Evolutionary conservation across 2,113 vertebrate genomes (phyloP).

Genomic region (sheep (Ovis aries)): DNA sequence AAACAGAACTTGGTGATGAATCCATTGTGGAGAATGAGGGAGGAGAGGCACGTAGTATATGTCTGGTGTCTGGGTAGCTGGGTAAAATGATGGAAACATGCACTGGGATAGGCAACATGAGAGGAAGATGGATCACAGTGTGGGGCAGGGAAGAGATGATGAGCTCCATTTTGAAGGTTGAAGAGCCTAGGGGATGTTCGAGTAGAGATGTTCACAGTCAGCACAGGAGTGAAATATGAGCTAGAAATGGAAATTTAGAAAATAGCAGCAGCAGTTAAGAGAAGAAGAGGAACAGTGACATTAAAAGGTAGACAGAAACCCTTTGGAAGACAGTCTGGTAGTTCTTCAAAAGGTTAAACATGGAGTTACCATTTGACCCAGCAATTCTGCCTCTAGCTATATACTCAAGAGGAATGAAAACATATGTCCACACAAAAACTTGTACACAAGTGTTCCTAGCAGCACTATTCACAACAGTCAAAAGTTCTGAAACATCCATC

Average conservation of each 20-base stretch:
- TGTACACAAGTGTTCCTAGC: background rate
- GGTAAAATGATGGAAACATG: background rate
- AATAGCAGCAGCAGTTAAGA: background rate
- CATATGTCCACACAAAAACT: background rate
- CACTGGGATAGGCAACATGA: background rate
- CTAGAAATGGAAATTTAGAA: background rate
- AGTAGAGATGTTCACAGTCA: background rate
- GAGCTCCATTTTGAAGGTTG: background rate
- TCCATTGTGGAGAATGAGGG: background rate
- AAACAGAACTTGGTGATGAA: background rate
- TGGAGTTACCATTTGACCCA: background rate
- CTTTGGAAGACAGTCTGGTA: background rate
- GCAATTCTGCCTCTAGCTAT: background rate
- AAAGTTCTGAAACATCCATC: background rate
- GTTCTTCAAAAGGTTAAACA: constrained; percentile 11
- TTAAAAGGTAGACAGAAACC: background rate
- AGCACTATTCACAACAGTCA: background rate
- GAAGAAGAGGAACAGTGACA: background rate
- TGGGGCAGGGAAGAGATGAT: background rate
- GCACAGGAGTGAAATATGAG: background rate
- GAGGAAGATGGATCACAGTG: background rate
- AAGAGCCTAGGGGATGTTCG: background rate
- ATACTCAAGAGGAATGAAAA: background rate
- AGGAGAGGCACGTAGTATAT: background rate
- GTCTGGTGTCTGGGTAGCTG: background rate